Conservation (phyloP, 2,888 invertebrate genomes). For the Caenorhabditis sp. region DNA sequence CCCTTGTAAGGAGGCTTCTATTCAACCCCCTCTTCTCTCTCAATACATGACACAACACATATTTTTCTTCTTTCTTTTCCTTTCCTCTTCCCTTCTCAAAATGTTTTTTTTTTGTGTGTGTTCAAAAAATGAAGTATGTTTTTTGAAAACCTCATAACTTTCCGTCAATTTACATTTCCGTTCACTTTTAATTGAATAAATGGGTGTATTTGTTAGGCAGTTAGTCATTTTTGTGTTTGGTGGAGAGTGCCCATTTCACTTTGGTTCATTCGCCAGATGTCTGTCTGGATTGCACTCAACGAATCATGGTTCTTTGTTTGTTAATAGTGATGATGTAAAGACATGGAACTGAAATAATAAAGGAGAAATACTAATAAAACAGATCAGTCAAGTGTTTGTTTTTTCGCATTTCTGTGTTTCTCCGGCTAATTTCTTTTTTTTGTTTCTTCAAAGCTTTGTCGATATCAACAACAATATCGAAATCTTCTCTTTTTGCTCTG, state of each 20-base stretch:
- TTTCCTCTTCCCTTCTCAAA: not conserved
- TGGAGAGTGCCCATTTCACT: not conserved
- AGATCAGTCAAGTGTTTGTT: not conserved
- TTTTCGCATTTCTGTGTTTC: conserved; percentile 2
- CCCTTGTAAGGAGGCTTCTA: conserved; percentile 34
- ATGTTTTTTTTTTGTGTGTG: not conserved
- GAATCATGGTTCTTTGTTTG: not conserved
- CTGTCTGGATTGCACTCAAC: not conserved
- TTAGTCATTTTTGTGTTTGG: not conserved
- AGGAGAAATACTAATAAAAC: not conserved
- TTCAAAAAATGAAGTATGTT: not conserved
- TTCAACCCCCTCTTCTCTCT: not conserved
- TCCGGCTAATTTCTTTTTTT: not conserved
- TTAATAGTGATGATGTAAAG: not conserved
- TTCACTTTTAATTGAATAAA: not conserved
- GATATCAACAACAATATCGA: conserved; percentile 2
- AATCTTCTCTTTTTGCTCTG: not conserved
- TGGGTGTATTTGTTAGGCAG: not conserved
- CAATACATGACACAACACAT: not conserved
- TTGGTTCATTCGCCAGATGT: not conserved
- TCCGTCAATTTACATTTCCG: not conserved
- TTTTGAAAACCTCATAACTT: not conserved
- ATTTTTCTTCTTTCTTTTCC: not conserved
- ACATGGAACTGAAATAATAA: not conserved
- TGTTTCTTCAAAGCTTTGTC: conserved; percentile 19